A percentile compares a stretch with the other conserved stretches of the same genome.
Conservation (phyloP, 1,140 invertebrate genomes). For the Heterodera carotae region DNA sequence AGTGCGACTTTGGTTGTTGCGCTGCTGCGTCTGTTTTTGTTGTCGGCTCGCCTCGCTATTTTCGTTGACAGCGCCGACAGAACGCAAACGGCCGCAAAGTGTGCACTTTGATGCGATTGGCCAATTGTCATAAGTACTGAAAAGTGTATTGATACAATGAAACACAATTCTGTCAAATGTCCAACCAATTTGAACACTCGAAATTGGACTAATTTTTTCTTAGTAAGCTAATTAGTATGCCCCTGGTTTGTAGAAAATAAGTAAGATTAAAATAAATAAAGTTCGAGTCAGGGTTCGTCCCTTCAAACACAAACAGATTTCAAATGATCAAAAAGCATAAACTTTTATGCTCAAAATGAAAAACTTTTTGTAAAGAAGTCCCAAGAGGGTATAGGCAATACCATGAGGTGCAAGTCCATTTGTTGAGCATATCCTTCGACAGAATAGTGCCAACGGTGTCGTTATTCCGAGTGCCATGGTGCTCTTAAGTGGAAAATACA, state of each 20-base stretch:
- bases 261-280: background rate
- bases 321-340: background rate
- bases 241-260: too few species aligned
- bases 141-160: background rate
- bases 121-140: constrained; percentile 41
- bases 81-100: constrained; percentile 28
- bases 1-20: background rate
- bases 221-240: too few species aligned
- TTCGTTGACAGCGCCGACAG: background rate
- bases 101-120: constrained; percentile 35
- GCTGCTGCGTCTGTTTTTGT: background rate
- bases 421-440: constrained; percentile 32
- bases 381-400: background rate
- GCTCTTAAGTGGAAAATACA: background rate
- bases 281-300: background rate
- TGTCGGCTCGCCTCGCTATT: background rate
- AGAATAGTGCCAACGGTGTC: background rate
- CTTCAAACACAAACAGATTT: background rate
- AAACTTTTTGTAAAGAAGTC: too few species aligned
- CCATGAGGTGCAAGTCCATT: constrained; percentile 30
- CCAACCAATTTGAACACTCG: too few species aligned
- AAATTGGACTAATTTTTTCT: too few species aligned
- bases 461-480: background rate
- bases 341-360: too few species aligned
- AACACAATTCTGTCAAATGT: background rate